Conservation (phyloP, 2,797 vertebrate species). For the Sylvia borin region DNA sequence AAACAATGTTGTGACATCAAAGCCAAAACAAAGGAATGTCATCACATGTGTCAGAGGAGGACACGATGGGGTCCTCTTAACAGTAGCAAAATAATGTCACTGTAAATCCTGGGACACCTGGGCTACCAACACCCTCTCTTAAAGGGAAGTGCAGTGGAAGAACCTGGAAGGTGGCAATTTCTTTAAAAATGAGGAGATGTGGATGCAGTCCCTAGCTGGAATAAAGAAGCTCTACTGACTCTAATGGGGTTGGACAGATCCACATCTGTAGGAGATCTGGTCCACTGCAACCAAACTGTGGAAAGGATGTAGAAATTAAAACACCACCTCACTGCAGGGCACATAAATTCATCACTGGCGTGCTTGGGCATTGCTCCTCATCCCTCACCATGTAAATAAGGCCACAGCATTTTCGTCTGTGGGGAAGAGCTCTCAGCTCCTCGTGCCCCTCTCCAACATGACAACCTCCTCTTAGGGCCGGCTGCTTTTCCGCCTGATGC, state of each 20-base stretch:
- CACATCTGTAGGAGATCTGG: background rate
- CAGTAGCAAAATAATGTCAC: background rate
- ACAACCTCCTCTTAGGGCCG: constrained; percentile 31
- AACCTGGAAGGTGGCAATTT: background rate
- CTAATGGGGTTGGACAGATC: background rate
- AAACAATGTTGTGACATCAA: constrained; percentile 40
- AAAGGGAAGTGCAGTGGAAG: background rate
- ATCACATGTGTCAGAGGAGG: background rate
- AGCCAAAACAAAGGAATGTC: constrained; percentile 41
- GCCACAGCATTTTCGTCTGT: constrained; percentile 53
- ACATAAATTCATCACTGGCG: background rate
- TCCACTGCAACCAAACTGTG: background rate
- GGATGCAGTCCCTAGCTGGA: background rate
- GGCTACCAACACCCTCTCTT: background rate
- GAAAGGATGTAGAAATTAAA: constrained; percentile 10
- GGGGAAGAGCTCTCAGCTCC: constrained; percentile 35
- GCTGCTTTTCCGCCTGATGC: background rate
- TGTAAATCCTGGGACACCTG: background rate
- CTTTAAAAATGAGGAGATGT: background rate
- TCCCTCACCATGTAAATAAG: constrained; percentile 13
- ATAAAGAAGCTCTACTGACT: background rate
- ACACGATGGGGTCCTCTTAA: background rate
- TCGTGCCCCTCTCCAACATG: background rate
- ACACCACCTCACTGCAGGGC: background rate
- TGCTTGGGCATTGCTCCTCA: background rate